A percentile compares a stretch with the other conserved stretches of the same genome.
These are phyloP conservation scores for Phrynosoma blainvillii DNA, from an alignment of 2,113 vertebrate species.

Conservation along the genomic window DNA sequence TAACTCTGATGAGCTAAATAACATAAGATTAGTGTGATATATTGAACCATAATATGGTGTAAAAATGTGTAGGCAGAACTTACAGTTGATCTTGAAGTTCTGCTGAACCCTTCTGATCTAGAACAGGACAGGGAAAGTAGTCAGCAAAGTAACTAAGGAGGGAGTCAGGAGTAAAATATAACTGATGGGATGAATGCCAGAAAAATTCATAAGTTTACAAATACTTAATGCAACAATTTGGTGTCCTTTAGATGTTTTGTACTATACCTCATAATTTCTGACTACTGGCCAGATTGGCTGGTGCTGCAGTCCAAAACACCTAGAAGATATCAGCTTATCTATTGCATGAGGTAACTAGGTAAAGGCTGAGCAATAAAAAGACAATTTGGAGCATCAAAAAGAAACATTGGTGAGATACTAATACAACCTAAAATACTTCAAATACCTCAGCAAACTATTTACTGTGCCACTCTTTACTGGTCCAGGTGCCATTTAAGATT, in stretches of 20 bases:
- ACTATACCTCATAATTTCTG: too few relatives aligned
- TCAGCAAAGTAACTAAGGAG: not conserved
- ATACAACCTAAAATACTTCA: not conserved
- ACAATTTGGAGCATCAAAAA: not conserved
- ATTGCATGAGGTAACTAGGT: not conserved
- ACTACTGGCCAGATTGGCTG: too few relatives aligned
- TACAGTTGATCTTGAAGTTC: slow-evolving; percentile 56
- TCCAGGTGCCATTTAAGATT: not conserved
- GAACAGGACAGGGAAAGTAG: slow-evolving; percentile 31
- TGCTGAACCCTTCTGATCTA: slow-evolving; percentile 55
- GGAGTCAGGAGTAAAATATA: not conserved
- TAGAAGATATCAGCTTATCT: too few relatives aligned
- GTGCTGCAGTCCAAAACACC: too few relatives aligned
- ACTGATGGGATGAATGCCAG: not conserved
- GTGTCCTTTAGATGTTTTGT: too few relatives aligned
- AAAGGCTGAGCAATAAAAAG: not conserved
- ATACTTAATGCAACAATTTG: too few relatives aligned
- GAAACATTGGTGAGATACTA: not conserved
- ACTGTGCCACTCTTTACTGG: too few relatives aligned
- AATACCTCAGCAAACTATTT: not conserved
- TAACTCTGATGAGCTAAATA: not conserved
- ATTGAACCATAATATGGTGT: not conserved
- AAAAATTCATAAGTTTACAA: not conserved
- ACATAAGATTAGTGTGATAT: not conserved
- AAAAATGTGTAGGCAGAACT: slow-evolving; percentile 51